Conservation (phyloP, 2,113 vertebrate species). For the Scalopus aquaticus region DNA sequence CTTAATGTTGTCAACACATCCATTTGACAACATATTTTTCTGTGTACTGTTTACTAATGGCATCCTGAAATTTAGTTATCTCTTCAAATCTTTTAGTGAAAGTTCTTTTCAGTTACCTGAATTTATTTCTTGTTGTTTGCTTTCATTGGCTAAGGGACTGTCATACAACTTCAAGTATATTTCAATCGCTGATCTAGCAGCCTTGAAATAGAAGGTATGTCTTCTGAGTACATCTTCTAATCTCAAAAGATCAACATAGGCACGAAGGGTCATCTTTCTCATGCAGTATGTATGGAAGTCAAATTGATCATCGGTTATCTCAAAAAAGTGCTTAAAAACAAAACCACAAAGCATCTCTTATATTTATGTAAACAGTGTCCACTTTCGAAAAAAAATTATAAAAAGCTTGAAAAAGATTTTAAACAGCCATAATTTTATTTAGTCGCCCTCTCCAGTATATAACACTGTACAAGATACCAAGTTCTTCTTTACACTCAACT, state of each 20-base stretch:
- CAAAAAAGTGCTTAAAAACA: conserved; percentile 88
- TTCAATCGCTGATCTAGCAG: conserved; percentile 87
- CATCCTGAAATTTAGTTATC: conserved; percentile 40
- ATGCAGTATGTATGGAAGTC: conserved; percentile 90
- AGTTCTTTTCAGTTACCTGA: conserved; percentile 83
- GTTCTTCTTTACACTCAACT: neutral
- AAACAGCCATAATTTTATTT: neutral
- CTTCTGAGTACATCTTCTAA: conserved; percentile 88
- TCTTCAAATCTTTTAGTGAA: conserved; percentile 9
- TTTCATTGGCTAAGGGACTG: conserved; percentile 87
- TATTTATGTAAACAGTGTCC: conserved; percentile 25
- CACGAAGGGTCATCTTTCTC: conserved; percentile 90
- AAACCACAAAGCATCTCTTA: conserved; percentile 68
- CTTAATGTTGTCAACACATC: neutral
- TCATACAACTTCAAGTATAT: conserved; percentile 90
- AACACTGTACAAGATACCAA: conserved; percentile 11
- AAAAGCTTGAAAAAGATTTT: neutral
- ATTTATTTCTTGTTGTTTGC: conserved; percentile 89
- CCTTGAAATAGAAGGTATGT: conserved; percentile 88
- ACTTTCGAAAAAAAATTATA: conserved; percentile 39
- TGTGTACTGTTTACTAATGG: neutral
- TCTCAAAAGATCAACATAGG: conserved; percentile 88
- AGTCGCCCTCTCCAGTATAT: neutral
- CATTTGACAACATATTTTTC: neutral
- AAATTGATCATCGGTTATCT: conserved; percentile 89